Base-by-base conservation (phyloP, 1,140 invertebrate species). In the Drosophila hydei region DNA sequence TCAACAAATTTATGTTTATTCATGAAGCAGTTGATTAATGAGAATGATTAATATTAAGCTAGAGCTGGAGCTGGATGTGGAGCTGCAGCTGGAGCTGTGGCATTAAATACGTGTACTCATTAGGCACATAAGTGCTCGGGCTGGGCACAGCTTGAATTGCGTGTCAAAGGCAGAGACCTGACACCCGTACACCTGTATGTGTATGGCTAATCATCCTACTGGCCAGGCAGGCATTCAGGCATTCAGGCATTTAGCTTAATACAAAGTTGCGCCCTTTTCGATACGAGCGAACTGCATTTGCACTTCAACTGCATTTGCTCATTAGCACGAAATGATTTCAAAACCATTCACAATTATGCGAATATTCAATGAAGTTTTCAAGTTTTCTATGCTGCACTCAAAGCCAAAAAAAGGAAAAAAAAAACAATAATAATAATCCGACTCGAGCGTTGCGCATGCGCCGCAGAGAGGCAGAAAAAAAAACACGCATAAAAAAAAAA, bases 321-420 rank as follows among this genome's bases (percentile, higher is more conserved):
- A 83, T 83, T 83, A 83, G 79, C 62, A 47, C 3, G 58, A 43
- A 42, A 68, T 23, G 21, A 59, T 52, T 30, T 42, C 9, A 12
- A 61, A 65, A 50, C 4, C 27, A 40, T 52, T 40, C 47, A 70
- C 72, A 79, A 79, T 84, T 83, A 83, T 81, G 79, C 77, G 80
- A 79, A 79, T 84, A 65, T 75, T 63, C 69, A 83, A 83, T 79
- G 61, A 72, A 83, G 47, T 68, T 83, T 77, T 65, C 11, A 11
- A 18, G 38, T 43, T 19, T 43, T 40, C 6, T 55, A 45, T 50
- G 25, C 38, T 45, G 6, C 54, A 47, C 21, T 48, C 50, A n/a
- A 42, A 63, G 55, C 27, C 12, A 30, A 75, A 69, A 30, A 55
- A 25, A 50, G 43, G 18, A 33, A 55, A 55, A 25, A 50, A 48